Percentiles rank a stretch among this genome's conserved stretches.
These are phyloP conservation scores for Calidris pygmaea DNA, from an alignment of 2,113 vertebrate genomes.

Conservation along the genomic window DNA sequence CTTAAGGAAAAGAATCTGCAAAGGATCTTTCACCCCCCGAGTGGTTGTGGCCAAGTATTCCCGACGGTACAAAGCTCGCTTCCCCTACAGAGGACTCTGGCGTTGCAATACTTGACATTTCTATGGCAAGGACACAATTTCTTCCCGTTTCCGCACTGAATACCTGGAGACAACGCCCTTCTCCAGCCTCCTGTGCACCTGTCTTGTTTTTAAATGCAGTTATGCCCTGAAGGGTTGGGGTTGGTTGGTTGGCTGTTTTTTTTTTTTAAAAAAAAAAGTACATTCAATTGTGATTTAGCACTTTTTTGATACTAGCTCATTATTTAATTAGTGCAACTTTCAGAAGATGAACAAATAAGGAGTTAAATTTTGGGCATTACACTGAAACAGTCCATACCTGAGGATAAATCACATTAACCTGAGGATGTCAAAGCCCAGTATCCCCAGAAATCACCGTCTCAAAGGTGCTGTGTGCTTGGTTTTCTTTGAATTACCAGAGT, in stretches of 20 bases:
- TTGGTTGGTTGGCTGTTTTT: background rate
- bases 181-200: slow-evolving; percentile 39
- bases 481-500: background rate
- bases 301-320: slow-evolving; percentile 71
- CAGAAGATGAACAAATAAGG: slow-evolving; percentile 50
- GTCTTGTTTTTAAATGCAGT: slow-evolving; percentile 32
- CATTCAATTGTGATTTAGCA: slow-evolving; percentile 67
- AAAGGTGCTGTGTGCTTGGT: background rate
- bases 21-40: slow-evolving; percentile 11
- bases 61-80: slow-evolving; percentile 35
- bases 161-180: background rate
- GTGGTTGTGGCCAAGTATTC: background rate
- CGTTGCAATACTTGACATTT: slow-evolving; percentile 47
- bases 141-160: slow-evolving; percentile 20
- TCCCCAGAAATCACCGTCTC: background rate
- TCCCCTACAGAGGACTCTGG: background rate
- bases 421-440: background rate
- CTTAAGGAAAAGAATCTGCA: background rate
- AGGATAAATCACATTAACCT: background rate
- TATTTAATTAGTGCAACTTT: slow-evolving; percentile 61
- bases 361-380: slow-evolving; percentile 60
- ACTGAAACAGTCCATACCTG: background rate
- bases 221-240: slow-evolving; percentile 12
- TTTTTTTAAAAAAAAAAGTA: background rate
- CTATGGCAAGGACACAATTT: slow-evolving; percentile 43